Evolutionary conservation across 2,797 vertebrate genomes (phyloP).

Genomic region (Galaxias olidus): DNA sequence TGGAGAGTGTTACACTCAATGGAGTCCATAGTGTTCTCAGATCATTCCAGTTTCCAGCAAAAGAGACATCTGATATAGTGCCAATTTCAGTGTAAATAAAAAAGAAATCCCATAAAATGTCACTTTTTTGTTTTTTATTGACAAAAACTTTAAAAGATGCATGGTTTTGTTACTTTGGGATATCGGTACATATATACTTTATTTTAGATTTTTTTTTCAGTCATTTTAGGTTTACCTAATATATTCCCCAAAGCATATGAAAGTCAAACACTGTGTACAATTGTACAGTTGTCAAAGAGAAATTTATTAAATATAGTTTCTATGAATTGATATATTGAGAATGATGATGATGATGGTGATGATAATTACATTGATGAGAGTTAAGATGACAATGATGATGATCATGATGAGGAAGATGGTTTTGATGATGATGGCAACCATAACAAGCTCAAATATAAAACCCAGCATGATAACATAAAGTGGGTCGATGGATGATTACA

Average conservation of each 20-base stretch:
- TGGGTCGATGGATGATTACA: conserved; percentile 44
- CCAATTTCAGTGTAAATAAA: conserved; percentile 79
- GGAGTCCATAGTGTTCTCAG: conserved; percentile 67
- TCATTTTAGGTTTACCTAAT: conserved; percentile 71
- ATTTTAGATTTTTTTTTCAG: conserved; percentile 66
- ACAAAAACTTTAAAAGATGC: conserved; percentile 73
- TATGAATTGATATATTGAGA: conserved; percentile 56
- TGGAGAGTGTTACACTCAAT: conserved; percentile 60
- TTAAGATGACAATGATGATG: conserved; percentile 20
- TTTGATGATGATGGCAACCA: conserved; percentile 43
- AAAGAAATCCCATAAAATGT: conserved; percentile 58
- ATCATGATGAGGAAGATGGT: conserved; percentile 19
- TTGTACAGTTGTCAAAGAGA: conserved; percentile 80
- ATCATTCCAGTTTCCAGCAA: conserved; percentile 71
- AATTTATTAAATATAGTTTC: conserved; percentile 79
- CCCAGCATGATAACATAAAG: conserved; percentile 49
- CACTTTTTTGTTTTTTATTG: conserved; percentile 64
- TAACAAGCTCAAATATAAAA: conserved; percentile 43
- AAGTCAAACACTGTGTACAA: conserved; percentile 81
- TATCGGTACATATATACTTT: conserved; percentile 73
- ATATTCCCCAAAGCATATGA: conserved; percentile 77
- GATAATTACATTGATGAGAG: not conserved
- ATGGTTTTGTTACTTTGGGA: conserved; percentile 83
- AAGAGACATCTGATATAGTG: conserved; percentile 68
- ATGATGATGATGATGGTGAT: not conserved